phyloP scores from a whole-genome alignment of 2,888 invertebrate genomes.

The Limenitis camilla region DNA sequence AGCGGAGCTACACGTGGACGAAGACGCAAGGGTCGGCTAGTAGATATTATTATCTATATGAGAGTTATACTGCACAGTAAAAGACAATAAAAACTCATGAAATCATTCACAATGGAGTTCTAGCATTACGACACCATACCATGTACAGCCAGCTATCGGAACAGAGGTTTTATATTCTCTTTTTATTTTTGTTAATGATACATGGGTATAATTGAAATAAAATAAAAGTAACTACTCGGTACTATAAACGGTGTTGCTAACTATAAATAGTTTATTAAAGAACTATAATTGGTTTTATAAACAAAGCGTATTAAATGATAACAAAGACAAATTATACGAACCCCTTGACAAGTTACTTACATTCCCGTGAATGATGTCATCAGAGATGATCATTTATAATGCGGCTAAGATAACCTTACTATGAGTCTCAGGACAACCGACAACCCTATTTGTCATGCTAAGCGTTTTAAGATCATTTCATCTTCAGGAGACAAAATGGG shows the following conservation, averaged over 20 bases:
- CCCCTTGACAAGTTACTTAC: constrained; percentile 25
- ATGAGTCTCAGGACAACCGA: constrained; percentile 8
- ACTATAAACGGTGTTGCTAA: not conserved
- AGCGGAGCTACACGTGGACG: too few relatives aligned
- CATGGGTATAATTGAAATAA: too few relatives aligned
- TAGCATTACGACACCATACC: too few relatives aligned
- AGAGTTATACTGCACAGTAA: too few relatives aligned
- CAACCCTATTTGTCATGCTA: constrained; percentile 10
- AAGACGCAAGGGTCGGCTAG: too few relatives aligned
- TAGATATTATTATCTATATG: too few relatives aligned
- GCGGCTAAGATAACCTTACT: constrained; percentile 10
- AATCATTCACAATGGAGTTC: too few relatives aligned
- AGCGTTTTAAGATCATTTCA: constrained; percentile 7
- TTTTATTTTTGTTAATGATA: too few relatives aligned
- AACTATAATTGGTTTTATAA: not conserved
- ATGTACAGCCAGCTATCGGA: too few relatives aligned
- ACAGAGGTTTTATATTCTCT: too few relatives aligned
- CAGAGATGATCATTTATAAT: constrained; percentile 26
- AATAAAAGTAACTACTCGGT: too few relatives aligned
- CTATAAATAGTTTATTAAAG: not conserved
- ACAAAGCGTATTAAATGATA: constrained; percentile 12
- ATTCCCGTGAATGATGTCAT: constrained; percentile 25
- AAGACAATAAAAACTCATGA: too few relatives aligned
- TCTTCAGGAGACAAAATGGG: not conserved
- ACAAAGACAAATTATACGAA: constrained; percentile 22